Evolutionary conservation across 2,888 invertebrate species (phyloP).

Genomic region (Platycheirus rosarum): DNA sequence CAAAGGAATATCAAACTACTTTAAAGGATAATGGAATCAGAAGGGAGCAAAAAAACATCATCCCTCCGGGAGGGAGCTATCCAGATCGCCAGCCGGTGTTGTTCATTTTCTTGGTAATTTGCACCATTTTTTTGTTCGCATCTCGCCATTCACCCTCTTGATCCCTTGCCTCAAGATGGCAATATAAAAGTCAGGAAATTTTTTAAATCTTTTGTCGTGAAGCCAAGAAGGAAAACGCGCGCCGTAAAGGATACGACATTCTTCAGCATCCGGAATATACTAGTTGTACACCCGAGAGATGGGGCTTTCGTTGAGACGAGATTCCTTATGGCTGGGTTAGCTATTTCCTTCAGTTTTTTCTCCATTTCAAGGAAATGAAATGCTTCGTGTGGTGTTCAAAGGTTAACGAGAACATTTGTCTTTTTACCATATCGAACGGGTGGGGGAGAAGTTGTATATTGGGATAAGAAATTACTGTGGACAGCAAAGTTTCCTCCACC

Average conservation of each 20-base stretch:
- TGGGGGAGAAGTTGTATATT: background rate
- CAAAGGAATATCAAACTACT: conserved; percentile 8
- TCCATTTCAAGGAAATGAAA: conserved; percentile 4
- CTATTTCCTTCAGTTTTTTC: background rate
- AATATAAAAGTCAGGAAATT: conserved; percentile 19
- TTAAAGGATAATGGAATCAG: background rate
- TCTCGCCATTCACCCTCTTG: background rate
- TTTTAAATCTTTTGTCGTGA: background rate
- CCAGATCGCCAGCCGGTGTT: background rate
- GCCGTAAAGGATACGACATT: background rate
- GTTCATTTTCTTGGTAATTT: conserved; percentile 13
- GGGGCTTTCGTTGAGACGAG: background rate
- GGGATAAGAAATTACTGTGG: conserved; percentile 11
- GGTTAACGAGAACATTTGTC: conserved; percentile 33
- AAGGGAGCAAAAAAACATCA: background rate
- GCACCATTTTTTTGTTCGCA: background rate
- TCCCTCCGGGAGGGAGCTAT: background rate
- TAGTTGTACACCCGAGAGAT: background rate
- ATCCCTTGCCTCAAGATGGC: background rate
- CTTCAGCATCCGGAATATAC: too few species aligned
- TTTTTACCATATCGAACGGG: background rate
- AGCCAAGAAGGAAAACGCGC: background rate
- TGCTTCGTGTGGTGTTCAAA: conserved; percentile 3
- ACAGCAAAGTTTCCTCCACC: background rate
- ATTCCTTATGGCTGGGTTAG: background rate